Evolutionary conservation across 2,113 vertebrate genomes (phyloP).

Genomic region (Herpailurus yagouaroundi): DNA sequence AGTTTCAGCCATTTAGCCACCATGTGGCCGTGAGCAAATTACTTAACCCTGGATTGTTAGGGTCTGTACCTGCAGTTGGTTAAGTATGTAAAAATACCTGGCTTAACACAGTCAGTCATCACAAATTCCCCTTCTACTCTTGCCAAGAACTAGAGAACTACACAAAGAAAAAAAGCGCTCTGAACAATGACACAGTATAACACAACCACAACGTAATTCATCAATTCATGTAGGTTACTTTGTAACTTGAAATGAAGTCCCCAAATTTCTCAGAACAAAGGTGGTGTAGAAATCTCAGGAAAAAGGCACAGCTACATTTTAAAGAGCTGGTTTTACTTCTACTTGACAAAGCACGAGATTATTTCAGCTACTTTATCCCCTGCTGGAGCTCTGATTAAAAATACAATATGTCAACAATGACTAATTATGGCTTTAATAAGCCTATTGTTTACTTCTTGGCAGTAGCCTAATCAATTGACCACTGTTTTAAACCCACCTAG

Average conservation of each 20-base stretch:
- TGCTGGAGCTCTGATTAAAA: conserved; percentile 53
- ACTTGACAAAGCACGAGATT: conserved; percentile 19
- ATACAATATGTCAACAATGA: conserved; percentile 53
- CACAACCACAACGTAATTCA: background rate
- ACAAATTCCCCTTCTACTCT: background rate
- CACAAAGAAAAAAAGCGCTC: background rate
- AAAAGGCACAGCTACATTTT: background rate
- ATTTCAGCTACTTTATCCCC: conserved; percentile 24
- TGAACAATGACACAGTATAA: background rate
- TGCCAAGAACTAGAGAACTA: background rate
- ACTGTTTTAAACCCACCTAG: conserved; percentile 43
- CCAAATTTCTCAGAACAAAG: conserved; percentile 23
- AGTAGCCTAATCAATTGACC: conserved; percentile 45
- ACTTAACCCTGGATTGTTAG: background rate
- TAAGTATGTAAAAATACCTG: background rate
- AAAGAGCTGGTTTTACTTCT: conserved; percentile 25
- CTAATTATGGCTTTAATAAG: conserved; percentile 64
- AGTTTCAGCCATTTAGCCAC: background rate
- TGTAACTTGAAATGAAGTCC: conserved; percentile 22
- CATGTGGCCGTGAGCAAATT: background rate
- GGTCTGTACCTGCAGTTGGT: background rate
- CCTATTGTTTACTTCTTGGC: conserved; percentile 62
- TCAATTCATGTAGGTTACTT: background rate
- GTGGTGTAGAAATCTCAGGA: background rate
- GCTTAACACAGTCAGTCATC: background rate